A percentile compares a stretch with the other conserved stretches of the same genome.
These are phyloP conservation scores for Anthoscopus minutus DNA, from an alignment of 2,113 vertebrate species.

Conservation along the genomic window DNA sequence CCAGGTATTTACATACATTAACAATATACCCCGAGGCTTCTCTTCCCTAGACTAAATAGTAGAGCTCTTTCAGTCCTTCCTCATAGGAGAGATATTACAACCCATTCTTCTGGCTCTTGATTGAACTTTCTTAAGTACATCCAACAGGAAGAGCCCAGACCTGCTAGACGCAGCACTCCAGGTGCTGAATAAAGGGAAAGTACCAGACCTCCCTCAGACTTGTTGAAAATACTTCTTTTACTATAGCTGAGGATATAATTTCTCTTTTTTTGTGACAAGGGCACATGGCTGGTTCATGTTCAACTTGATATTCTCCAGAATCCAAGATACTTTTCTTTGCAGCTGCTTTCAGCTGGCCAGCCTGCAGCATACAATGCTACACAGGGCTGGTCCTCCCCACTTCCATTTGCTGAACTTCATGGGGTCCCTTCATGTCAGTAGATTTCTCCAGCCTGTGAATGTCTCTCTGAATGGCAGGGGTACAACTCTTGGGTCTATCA, in stretches of 20 bases:
- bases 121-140: neutral
- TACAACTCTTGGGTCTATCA: neutral
- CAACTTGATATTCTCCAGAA: neutral
- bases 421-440: neutral
- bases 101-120: neutral
- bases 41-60: neutral
- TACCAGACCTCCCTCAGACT: neutral
- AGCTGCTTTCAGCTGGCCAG: neutral
- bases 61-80: neutral
- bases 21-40: neutral
- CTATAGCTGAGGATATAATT: neutral
- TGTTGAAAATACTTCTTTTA: neutral
- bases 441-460: neutral
- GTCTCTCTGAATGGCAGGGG: neutral
- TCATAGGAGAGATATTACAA: neutral
- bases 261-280: neutral
- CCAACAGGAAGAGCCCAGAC: neutral
- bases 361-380: neutral
- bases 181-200: neutral
- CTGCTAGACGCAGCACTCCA: accelerated
- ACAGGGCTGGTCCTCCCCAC: neutral
- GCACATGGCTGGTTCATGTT: neutral
- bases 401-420: neutral
- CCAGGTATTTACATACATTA: neutral
- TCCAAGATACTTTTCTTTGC: neutral